Percentiles rank a stretch among this genome's conserved stretches.
phyloP scores from a whole-genome alignment of 2,888 invertebrate species.

The Agrochola lota region DNA sequence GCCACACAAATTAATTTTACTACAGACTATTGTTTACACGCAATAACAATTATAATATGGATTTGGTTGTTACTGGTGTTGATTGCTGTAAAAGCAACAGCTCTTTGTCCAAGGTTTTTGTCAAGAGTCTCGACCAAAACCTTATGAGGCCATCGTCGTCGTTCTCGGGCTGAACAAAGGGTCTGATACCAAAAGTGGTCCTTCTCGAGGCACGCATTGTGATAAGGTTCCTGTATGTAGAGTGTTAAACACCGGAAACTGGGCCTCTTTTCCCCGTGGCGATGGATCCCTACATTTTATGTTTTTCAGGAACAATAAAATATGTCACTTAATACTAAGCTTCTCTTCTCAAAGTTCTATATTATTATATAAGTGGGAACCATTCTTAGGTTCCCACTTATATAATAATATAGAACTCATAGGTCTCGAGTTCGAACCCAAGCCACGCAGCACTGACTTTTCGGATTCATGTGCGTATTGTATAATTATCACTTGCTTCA shows the following conservation, averaged over 20 bases:
- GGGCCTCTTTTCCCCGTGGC: background rate
- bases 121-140: conserved; percentile 1
- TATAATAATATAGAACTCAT: too few relatives aligned
- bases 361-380: too few relatives aligned
- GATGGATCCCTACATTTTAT: background rate
- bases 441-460: too few relatives aligned
- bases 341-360: too few relatives aligned
- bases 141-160: background rate
- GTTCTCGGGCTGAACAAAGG: background rate
- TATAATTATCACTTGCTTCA: too few relatives aligned
- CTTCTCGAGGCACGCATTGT: background rate
- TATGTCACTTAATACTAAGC: background rate
- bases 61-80: background rate
- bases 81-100: background rate
- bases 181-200: background rate
- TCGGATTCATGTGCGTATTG: too few relatives aligned
- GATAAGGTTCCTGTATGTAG: background rate
- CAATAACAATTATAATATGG: background rate
- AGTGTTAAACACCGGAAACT: conserved; percentile 5
- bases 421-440: too few relatives aligned
- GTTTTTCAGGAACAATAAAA: background rate
- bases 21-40: too few relatives aligned
- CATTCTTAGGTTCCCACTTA: too few relatives aligned
- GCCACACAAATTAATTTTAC: too few relatives aligned
- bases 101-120: background rate